Conservation (phyloP, 2,888 invertebrate genomes). For the Saturnia pavonia region DNA sequence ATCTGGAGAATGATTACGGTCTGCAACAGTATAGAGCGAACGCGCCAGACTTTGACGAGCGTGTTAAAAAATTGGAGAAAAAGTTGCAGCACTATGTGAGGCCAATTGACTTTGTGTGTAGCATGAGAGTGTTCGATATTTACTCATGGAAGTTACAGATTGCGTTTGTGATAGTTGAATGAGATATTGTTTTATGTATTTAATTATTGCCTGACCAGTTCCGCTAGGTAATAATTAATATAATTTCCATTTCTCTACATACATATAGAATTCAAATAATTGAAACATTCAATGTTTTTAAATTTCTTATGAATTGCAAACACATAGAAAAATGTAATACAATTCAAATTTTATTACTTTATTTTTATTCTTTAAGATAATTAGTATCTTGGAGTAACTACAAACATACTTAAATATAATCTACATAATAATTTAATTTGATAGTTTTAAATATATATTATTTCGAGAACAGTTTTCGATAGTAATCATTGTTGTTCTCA, state of each 20-base stretch:
- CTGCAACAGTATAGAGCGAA: conserved; percentile 92
- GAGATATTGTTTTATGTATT: background rate
- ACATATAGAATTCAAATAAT: too few species aligned
- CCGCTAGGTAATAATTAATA: background rate
- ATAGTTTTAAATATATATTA: background rate
- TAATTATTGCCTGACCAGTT: background rate
- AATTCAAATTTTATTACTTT: too few species aligned
- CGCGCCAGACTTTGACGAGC: conserved; percentile 91
- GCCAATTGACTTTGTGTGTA: conserved; percentile 44
- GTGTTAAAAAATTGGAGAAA: conserved; percentile 89
- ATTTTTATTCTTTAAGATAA: too few species aligned
- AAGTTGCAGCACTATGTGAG: conserved; percentile 75
- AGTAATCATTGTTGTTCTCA: background rate
- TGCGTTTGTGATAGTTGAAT: conserved; percentile 14
- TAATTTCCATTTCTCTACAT: too few species aligned
- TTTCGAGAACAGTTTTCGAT: background rate
- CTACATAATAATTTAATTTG: too few species aligned
- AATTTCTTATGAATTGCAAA: too few species aligned
- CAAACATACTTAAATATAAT: too few species aligned
- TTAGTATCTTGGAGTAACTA: too few species aligned
- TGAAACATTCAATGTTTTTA: too few species aligned
- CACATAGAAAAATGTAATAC: too few species aligned
- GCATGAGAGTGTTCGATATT: conserved; percentile 50
- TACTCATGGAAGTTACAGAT: background rate
- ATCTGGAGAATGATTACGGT: conserved; percentile 90